Base-by-base conservation (phyloP, 2,888 invertebrate genomes). In the Cheilosia scutellata region DNA sequence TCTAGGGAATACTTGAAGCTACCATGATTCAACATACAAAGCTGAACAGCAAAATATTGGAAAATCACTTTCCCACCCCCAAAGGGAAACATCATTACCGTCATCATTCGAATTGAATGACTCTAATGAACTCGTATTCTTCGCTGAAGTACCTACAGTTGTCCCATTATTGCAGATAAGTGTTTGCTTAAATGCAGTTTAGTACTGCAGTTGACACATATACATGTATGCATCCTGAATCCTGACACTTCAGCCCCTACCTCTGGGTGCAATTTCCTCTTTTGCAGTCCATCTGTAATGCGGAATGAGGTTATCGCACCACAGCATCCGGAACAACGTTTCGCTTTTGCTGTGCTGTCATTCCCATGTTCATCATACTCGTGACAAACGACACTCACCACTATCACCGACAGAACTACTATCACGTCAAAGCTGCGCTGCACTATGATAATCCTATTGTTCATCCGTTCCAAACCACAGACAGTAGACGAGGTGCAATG, bases 271-370 rank as follows among this genome's bases (percentile, higher is more conserved):
- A 40, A 68, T 68, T 77, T 65, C 66, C 76, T 51, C 44, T 25
- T 40, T 60, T 31, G 16, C 31, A 42, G 25, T 72, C n/a, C n/a
- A 16, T 44, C 47, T 49, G n/a, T 49, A 27, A 13, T 47, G 44
- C 55, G 37, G 37, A 31, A 31, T 42, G 51, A 9, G 47, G 37
- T 62, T 44, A 63, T 47, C 33, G 62, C 53, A 53, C 63, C 77
- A 33, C 49, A 55, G 25, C 57, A 57, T 70, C 70, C 70, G 70
- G 55, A 55, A 70, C 63, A 78, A 4, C 63, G 33, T 49, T 78
- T 57, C 29, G 25, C 63, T 68, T 44, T 70, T 44, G 53, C 68
- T 40, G 16, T 31, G 13, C 68, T 63, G 70, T 57, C 63, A 44
- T 60, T 51, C 25, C 25, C 66, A 68, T 40, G 58, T 33, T 53